These are phyloP conservation scores for Morpho helenor DNA, from an alignment of 2,888 invertebrate genomes.

Conservation along the genomic window DNA sequence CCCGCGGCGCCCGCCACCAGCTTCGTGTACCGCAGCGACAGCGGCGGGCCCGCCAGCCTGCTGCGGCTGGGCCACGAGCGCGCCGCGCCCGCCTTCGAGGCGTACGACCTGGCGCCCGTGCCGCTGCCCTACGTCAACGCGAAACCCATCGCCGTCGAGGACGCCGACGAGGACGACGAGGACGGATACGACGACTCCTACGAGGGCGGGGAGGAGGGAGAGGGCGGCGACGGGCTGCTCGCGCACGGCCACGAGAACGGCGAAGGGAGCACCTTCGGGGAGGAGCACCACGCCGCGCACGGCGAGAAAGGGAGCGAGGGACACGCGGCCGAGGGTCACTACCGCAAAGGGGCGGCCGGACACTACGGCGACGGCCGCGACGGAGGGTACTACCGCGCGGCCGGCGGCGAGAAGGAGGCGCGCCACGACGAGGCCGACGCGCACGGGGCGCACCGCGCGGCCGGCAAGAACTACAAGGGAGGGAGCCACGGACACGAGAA, in stretches of 20 bases:
- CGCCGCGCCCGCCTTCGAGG: constrained; percentile 47
- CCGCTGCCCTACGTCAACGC: constrained; percentile 61
- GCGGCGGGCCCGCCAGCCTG: constrained; percentile 67
- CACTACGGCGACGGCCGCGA: constrained; percentile 74
- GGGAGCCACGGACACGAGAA: constrained; percentile 79
- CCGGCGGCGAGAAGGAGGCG: constrained; percentile 74
- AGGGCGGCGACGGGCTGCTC: constrained; percentile 34
- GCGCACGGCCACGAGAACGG: constrained; percentile 52
- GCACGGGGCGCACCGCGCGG: constrained; percentile 76
- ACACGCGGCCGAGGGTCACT: constrained; percentile 71
- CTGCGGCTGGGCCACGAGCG: constrained; percentile 60
- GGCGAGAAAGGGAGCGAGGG: constrained; percentile 80
- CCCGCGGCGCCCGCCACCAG: constrained; percentile 72
- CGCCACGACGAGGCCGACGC: constrained; percentile 75
- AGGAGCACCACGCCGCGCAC: constrained; percentile 66
- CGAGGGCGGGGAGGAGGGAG: constrained; percentile 28
- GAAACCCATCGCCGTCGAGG: constrained; percentile 50
- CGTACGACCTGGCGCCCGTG: constrained; percentile 51
- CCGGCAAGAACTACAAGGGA: constrained; percentile 74
- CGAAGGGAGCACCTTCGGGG: constrained; percentile 68
- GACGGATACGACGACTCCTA: constrained; percentile 43
- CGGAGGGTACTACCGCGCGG: constrained; percentile 74
- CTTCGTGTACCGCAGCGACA: constrained; percentile 75
- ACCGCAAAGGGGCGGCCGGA: constrained; percentile 78
- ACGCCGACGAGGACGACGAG: constrained; percentile 54